These are phyloP conservation scores for Antrozous pallidus DNA, from an alignment of 2,797 vertebrate species.

Conservation along the genomic window DNA sequence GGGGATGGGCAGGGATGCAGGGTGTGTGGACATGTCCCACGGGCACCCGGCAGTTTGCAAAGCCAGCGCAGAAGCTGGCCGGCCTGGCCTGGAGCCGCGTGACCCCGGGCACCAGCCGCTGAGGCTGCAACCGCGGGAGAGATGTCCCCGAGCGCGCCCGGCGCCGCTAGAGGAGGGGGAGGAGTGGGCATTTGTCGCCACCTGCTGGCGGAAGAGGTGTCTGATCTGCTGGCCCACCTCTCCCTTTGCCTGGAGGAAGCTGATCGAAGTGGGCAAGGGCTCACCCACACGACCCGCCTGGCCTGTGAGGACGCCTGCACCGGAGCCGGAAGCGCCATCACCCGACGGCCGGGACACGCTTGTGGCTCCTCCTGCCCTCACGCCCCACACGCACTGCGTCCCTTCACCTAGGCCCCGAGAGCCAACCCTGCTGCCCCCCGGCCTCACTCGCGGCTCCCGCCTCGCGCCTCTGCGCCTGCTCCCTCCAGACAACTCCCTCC, in stretches of 20 bases:
- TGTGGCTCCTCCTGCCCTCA: neutral
- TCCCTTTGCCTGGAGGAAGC: neutral
- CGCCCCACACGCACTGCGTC: neutral
- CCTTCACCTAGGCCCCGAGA: rapidly evolving
- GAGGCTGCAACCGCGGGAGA: neutral
- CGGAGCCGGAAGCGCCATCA: neutral
- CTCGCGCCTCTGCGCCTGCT: neutral
- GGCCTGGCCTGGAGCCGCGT: neutral
- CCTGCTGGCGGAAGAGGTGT: neutral
- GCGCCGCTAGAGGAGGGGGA: rapidly evolving
- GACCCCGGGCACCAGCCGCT: rapidly evolving
- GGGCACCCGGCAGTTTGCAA: too few relatives aligned
- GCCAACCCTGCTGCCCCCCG: neutral
- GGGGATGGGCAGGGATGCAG: neutral
- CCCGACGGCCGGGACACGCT: rapidly evolving
- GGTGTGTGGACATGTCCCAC: neutral
- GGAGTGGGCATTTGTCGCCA: slow-evolving; percentile 39
- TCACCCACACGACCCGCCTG: neutral
- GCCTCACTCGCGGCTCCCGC: neutral
- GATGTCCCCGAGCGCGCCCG: neutral
- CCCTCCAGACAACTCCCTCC: neutral
- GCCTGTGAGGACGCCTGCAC: neutral
- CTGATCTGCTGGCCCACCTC: rapidly evolving
- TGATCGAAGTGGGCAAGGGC: neutral
- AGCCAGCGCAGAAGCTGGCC: neutral